phyloP scores from a whole-genome alignment of 2,888 invertebrate genomes.

The Nymphalis c-album region DNA sequence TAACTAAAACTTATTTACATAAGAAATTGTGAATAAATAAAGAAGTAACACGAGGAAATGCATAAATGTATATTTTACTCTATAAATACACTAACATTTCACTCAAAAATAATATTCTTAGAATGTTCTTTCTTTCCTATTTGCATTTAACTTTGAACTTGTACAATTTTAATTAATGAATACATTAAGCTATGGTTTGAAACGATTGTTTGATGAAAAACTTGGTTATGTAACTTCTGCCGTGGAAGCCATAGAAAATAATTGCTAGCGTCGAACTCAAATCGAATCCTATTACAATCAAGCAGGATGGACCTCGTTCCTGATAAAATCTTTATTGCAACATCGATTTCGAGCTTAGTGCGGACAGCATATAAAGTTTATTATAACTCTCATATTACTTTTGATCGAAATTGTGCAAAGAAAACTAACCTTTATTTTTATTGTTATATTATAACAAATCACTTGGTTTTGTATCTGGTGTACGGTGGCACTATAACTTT shows the following conservation, averaged over 20 bases:
- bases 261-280: constrained; percentile 7
- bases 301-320: constrained; percentile 6
- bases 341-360: constrained; percentile 2
- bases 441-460: background rate
- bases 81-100: background rate
- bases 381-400: background rate
- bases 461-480: too few relatives aligned
- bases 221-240: background rate
- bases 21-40: constrained; percentile 11
- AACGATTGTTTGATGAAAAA: background rate
- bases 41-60: background rate
- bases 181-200: background rate
- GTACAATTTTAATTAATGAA: background rate
- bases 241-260: constrained; percentile 11
- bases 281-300: constrained; percentile 12
- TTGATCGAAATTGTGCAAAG: background rate
- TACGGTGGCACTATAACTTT: too few relatives aligned
- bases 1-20: constrained; percentile 5
- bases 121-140: background rate
- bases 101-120: background rate
- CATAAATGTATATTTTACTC: background rate
- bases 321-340: constrained; percentile 15
- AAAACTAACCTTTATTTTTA: background rate
- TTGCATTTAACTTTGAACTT: background rate
- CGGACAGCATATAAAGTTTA: constrained; percentile 6